Evolutionary conservation across 2,888 invertebrate genomes (phyloP).

Genomic region (Ctenicera cuprea): DNA sequence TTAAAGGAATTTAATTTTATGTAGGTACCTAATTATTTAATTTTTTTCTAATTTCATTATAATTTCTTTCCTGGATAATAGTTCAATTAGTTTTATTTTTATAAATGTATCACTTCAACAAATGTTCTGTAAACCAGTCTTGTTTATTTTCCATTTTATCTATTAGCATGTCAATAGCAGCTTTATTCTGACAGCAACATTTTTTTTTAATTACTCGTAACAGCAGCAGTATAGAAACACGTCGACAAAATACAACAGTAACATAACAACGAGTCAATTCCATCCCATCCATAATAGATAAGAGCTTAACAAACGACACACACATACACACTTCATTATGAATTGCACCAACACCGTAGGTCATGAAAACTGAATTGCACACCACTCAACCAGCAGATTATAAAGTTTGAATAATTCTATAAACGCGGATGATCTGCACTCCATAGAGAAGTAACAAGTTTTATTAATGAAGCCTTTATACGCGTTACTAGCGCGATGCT

Average conservation of each 20-base stretch:
- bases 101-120: not conserved
- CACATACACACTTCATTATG: conserved; percentile 39
- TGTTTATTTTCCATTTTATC: not conserved
- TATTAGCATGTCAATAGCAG: too few species aligned
- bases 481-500: conserved; percentile 45
- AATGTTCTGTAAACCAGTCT: not conserved
- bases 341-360: conserved; percentile 43
- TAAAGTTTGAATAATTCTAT: conserved; percentile 46
- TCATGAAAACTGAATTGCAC: conserved; percentile 49
- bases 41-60: too few species aligned
- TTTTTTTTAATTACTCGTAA: too few species aligned
- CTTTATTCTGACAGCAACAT: too few species aligned
- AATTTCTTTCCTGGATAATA: too few species aligned
- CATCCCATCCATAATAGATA: conserved; percentile 39
- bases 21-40: too few species aligned
- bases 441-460: conserved; percentile 50
- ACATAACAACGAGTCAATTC: conserved; percentile 21
- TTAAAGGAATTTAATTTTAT: too few species aligned
- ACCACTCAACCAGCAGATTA: conserved; percentile 42
- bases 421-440: conserved; percentile 49
- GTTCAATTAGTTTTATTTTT: not conserved
- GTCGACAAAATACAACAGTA: too few species aligned
- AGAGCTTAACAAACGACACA: conserved; percentile 16
- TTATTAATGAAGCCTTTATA: conserved; percentile 52
- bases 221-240: too few species aligned